Evolutionary conservation across 2,113 vertebrate genomes (phyloP), one percentile per base, ranked within the genome.

Genomic region (Cyphomyrus plagiostoma): DNA sequence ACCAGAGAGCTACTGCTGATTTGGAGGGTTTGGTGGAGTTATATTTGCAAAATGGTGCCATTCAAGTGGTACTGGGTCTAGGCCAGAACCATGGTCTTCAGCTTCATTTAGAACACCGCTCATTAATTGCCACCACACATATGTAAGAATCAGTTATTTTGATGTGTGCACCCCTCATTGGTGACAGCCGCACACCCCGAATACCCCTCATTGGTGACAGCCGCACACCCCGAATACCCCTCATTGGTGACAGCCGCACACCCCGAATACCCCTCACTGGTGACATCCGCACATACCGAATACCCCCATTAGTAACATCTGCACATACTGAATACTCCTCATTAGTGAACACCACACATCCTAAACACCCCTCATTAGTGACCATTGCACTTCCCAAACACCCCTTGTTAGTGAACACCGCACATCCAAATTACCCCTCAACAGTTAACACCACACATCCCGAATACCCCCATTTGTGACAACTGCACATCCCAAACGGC

Each of bases 361-460:
- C n/a, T 1, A 1, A 66, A 66, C 1, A 26, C n/a, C 58, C n/a
- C 58, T 66, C 58, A 4, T 70, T 70, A 13, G 9, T 66, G 62
- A 26, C 0, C 0, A 4, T 0, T 0, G 0, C n/a, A 1, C 62
- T 4, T 66, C n/a, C n/a, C 62, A 26, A 66, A 3, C 9, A 11
- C 1, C 62, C 8, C 62, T 26, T 3, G 26, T 26, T 26, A 26
- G 58, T 26, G 23, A 66, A 19, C 3, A 19, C 17, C 52, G 3
- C n/a, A 26, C n/a, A n/a, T 62, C 23, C 0, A 0, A 10, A 62
- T 26, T 26, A 4, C 3, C n/a, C 62, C 62, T 30, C n/a, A 70
- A 13, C 13, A 4, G 62, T 66, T n/a, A 30, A 0, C 0, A 0
- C 9, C 3, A 0, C 2, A 66, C 9, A 1, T 26, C n/a, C n/a